Conservation (phyloP, 2,888 invertebrate species). For the Tillus elongatus region DNA sequence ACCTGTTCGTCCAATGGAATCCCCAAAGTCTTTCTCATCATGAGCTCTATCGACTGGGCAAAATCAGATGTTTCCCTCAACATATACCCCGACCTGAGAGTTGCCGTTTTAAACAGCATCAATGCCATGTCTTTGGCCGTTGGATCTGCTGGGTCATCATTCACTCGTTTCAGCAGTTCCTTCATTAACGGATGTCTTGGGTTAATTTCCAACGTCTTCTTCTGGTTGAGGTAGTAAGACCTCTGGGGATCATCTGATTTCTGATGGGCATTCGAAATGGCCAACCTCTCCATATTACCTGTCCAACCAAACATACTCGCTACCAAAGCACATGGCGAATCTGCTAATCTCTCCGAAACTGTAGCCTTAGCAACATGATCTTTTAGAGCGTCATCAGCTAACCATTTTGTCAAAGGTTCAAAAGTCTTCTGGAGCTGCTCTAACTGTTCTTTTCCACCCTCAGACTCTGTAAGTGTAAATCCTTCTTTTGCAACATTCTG, state of each 20-base stretch:
- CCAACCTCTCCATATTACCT: conserved; percentile 97
- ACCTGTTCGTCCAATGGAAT: conserved; percentile 63
- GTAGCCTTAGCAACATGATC: conserved; percentile 69
- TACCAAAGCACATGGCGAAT: conserved; percentile 92
- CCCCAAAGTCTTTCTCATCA: conserved; percentile 76
- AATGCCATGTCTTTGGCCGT: conserved; percentile 74
- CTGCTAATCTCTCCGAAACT: conserved; percentile 79
- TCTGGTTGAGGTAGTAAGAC: conserved; percentile 81
- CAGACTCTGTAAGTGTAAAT: conserved; percentile 70
- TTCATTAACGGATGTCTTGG: conserved; percentile 92
- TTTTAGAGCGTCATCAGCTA: conserved; percentile 69
- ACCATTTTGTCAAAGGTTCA: conserved; percentile 87
- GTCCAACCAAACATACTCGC: conserved; percentile 98
- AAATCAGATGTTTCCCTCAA: conserved; percentile 79
- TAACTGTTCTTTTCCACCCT: conserved; percentile 60
- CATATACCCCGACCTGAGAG: conserved; percentile 88
- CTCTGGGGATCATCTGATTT: conserved; percentile 88
- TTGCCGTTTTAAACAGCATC: conserved; percentile 88
- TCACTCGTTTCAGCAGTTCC: conserved; percentile 78
- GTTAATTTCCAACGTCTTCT: conserved; percentile 96
- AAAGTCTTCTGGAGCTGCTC: conserved; percentile 69
- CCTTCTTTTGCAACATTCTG: conserved; percentile 99
- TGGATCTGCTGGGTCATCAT: conserved; percentile 65
- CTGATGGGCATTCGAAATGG: conserved; percentile 92
- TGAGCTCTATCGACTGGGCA: conserved; percentile 80